phyloP scores from a whole-genome alignment of 2,113 vertebrate species.

The Tyrannus savana region DNA sequence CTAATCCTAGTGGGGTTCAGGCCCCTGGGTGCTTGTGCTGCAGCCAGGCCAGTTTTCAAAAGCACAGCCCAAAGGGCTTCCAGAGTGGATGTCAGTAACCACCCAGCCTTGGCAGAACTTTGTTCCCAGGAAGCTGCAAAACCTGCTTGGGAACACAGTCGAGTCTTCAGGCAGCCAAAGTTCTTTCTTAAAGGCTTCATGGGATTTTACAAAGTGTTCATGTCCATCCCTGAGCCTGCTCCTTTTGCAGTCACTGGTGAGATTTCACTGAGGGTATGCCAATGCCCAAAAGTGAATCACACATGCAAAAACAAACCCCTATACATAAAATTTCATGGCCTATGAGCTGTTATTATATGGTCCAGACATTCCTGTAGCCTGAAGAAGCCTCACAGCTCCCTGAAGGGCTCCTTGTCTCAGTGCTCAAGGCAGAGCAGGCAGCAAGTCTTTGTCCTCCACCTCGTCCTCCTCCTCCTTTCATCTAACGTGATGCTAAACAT shows the following conservation, averaged over 20 bases:
- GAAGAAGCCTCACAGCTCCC: not conserved
- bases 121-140: conserved; percentile 22
- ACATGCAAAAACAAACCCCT: not conserved
- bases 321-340: not conserved
- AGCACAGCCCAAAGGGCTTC: not conserved
- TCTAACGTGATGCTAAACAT: not conserved
- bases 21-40: not conserved
- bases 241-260: not conserved
- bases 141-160: not conserved
- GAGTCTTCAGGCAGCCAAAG: not conserved
- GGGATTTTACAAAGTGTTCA: not conserved
- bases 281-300: not conserved
- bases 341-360: not conserved
- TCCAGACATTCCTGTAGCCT: rapidly evolving
- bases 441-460: not conserved
- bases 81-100: not conserved
- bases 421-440: not conserved
- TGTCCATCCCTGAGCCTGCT: not conserved
- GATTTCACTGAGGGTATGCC: not conserved
- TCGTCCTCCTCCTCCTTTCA: not conserved
- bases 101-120: not conserved
- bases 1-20: not conserved
- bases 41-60: not conserved
- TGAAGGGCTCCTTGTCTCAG: not conserved
- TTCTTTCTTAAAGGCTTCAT: not conserved